Conservation (phyloP, 2,113 vertebrate species). For the Notarius quadriscutis region DNA sequence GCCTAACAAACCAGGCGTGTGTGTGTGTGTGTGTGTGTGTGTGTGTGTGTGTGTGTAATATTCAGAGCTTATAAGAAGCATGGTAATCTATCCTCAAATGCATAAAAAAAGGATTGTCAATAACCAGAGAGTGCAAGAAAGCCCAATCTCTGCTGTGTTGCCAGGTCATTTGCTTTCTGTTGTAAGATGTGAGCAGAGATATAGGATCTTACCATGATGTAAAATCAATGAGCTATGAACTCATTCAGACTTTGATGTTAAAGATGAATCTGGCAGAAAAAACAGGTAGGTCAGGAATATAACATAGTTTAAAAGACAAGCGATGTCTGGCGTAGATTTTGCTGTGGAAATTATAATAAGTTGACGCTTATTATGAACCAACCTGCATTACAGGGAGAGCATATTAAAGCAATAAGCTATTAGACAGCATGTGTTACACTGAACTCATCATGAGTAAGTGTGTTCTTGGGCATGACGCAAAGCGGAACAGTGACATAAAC, state of each 20-base stretch:
- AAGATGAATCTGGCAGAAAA: slow-evolving; percentile 37
- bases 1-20: slow-evolving; percentile 57
- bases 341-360: neutral
- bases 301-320: neutral
- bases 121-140: slow-evolving; percentile 44
- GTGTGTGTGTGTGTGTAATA: slow-evolving; percentile 45
- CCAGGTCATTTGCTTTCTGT: slow-evolving; percentile 61
- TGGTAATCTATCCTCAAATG: slow-evolving; percentile 71
- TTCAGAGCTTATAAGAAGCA: slow-evolving; percentile 68
- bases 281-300: slow-evolving; percentile 12
- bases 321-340: neutral
- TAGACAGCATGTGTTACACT: neutral
- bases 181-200: slow-evolving; percentile 42
- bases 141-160: slow-evolving; percentile 40
- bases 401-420: neutral
- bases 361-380: neutral
- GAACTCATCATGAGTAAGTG: neutral
- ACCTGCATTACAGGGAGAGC: neutral
- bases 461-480: neutral
- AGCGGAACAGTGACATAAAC: neutral
- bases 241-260: slow-evolving; percentile 42
- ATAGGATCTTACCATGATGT: slow-evolving; percentile 35
- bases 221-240: slow-evolving; percentile 48
- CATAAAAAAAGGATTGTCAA: slow-evolving; percentile 65
- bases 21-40: slow-evolving; percentile 26